Base-by-base conservation (phyloP, 2,797 vertebrate genomes). In the Calcarius lapponicus region DNA sequence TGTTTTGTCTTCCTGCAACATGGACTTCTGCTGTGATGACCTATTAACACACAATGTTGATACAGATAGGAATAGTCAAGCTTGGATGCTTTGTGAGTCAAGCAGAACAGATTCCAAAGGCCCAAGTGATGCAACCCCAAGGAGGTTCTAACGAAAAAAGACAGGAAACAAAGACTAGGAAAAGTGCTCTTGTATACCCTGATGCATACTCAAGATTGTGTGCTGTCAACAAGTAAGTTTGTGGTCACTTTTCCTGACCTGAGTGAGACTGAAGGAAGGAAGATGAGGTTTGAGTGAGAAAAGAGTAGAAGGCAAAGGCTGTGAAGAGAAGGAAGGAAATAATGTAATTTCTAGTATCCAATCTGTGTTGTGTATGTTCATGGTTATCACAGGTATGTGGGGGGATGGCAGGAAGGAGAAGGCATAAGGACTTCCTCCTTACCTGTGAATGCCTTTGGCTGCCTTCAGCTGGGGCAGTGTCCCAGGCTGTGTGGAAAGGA, bases 21-120 rank as follows among this genome's bases (percentile, higher is more conserved):
- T 66, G 51, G 74, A 48, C 60, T 92, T 91, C 43, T 72, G n/a
- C 70, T 73, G 58, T 45, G 58, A 43, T 96, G 86, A 54, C 70
- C 80, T 75, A 31, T 50, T 81, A 89, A 76, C 14, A 64, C 8
- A 4, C 2, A 34, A 14, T 75, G 70, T 90, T 88, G 69, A 17
- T 51, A 45, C 18, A 29, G 78, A 31, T 31, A 57, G 71, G 17
- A 90, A 53, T 12, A 79, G 54, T 57, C 1, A 4, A 56, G 36
- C 43, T 72, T 61, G 43, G 28, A 38, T 69, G 50, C 38, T 72
- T 72, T 61, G 2, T 53, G 45, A 43, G 32, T 79, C 34, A 19
- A 57, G 32, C 34, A 56, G 53, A 56, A 64, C 16, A 17, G 14
- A 58, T 79, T 79, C 31, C 20, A 24, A n/a, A 73, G 31, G 60